These are phyloP conservation scores for Catostylus mosaicus DNA, from an alignment of 30 jellyfish, hydroid and myxozoan genomes.

Conservation along the genomic window DNA sequence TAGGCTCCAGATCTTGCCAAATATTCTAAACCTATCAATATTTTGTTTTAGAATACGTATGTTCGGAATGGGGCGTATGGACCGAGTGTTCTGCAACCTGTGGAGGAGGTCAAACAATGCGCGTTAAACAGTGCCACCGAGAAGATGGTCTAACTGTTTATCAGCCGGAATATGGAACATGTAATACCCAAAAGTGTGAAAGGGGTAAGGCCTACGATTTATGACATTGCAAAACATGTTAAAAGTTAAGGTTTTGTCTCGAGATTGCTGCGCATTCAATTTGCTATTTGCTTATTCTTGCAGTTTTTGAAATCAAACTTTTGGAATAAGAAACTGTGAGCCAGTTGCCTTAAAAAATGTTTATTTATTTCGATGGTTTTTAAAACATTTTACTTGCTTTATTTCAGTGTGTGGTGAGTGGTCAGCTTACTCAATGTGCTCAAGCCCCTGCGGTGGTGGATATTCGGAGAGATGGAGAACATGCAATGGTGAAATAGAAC, in stretches of 20 bases:
- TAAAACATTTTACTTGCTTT: not conserved
- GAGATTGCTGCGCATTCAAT: no score
- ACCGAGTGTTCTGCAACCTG: slow-evolving; percentile 61
- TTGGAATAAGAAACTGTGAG: no score
- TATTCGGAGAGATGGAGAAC: slow-evolving; percentile 91
- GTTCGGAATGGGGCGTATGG: slow-evolving; percentile 59
- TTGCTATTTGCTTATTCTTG: no score
- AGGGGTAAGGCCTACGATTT: slow-evolving; percentile 64
- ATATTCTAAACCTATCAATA: no score
- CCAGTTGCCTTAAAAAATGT: no score
- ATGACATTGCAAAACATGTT: no score
- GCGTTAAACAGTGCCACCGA: slow-evolving; percentile 37
- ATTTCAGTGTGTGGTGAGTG: slow-evolving; percentile 93
- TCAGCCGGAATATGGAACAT: slow-evolving; percentile 50
- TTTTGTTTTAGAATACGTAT: slow-evolving; percentile 10
- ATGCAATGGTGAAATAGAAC: slow-evolving; percentile 83
- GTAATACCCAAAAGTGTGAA: slow-evolving; percentile 84
- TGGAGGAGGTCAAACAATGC: slow-evolving; percentile 54
- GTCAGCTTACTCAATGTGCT: slow-evolving; percentile 92
- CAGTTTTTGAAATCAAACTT: no score
- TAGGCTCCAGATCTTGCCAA: no score
- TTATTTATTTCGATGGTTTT: no score
- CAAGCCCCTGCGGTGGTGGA: slow-evolving; percentile 96
- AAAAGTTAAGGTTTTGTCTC: no score
- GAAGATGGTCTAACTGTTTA: slow-evolving; percentile 23